Evolutionary conservation across 2,113 vertebrate genomes (phyloP), one percentile per base, ranked within the genome.

Genomic region (Ia io): DNA sequence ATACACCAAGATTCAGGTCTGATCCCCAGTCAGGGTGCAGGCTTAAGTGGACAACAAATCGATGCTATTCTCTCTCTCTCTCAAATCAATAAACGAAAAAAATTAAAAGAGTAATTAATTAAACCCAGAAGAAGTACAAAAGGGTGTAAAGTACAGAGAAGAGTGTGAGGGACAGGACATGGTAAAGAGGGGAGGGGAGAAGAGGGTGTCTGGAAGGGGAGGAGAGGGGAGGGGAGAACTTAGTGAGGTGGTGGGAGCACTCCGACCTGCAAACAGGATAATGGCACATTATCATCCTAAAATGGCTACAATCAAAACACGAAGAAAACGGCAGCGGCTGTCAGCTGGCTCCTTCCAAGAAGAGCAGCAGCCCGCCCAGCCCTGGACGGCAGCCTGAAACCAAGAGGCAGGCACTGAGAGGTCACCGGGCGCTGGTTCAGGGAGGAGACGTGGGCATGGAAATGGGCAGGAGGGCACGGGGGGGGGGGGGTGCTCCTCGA

Each of bases 241-340:
- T 16, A 9, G 8, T 17, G n/a, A 17, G 22, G 12, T 0, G 23
- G 16, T 0, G 2, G 37, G 20, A n/a, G 4, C 63, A 2, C 32
- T 1, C 10, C 1, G 2, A 71, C 6, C 51, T 22, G 17, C 4
- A 4, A 37, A 11, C 6, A 35, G 4, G 32, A 12, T 6, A 0
- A 63, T 1, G 1, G 40, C 35, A 23, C 77, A 0, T 9, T 5
- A 1, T 0, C 4, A 4, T 1, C 9, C 4, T 3, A 3, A 37
- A 18, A 17, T 3, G 1, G 74, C n/a, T 20, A 14, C 25, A 73
- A 7, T 10, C 25, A 6, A 6, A 13, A 28, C 5, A 22, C 25
- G 9, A 6, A 13, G 17, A 2, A 2, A n/a, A 1, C 17, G 47
- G 3, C 2, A 4, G 63, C 16, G 42, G 9, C 63, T 37, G 51